Base-by-base conservation (phyloP, 2,797 vertebrate genomes). In the Nyctalus aviator region DNA sequence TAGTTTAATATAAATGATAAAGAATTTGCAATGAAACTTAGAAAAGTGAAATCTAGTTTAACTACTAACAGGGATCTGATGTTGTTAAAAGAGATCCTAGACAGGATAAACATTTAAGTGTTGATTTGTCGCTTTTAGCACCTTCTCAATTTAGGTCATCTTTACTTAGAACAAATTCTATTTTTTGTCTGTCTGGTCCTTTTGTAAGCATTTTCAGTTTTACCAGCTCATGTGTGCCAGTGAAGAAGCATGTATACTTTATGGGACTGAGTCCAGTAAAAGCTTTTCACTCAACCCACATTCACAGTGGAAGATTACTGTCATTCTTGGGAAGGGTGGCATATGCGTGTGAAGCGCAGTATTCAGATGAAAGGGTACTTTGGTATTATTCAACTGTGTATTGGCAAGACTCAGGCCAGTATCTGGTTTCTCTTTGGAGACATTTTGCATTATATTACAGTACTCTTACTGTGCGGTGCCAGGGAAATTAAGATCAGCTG, bases 401-500 rank as follows among this genome's bases (percentile, higher is more conserved):
- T 96, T 89, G 94, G 96, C 97, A 96, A 77, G 83, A 94, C 78
- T 92, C 46, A 83, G 89, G 57, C 91, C 87, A 88, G 82, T 96
- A 78, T 97, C 95, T 94, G 55, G 92, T 97, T 97, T 89, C 71
- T 83, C 71, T 64, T 97, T 93, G 90, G 93, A 96, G 95, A 88
- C 95, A 78, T 96, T 97, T 95, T 97, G 64, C 95, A 76, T 96
- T 97, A 23, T 50, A 89, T 96, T 93, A 95, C 95, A 97, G 95
- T 97, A 86, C 90, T 96, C 48, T 89, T 83, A 92, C 96, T 96
- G 85, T 96, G 90, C 79, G 12, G 27, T 95, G 94, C 93, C 95
- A 97, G 94, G 86, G 94, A 95, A 97, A 93, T 96, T 95, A 95
- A 96, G 95, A 97, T 96, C 96, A 95, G 90, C 85, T 95, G 95